Base-by-base conservation (phyloP, 2,888 invertebrate species). In the Epinotia demarniana region DNA sequence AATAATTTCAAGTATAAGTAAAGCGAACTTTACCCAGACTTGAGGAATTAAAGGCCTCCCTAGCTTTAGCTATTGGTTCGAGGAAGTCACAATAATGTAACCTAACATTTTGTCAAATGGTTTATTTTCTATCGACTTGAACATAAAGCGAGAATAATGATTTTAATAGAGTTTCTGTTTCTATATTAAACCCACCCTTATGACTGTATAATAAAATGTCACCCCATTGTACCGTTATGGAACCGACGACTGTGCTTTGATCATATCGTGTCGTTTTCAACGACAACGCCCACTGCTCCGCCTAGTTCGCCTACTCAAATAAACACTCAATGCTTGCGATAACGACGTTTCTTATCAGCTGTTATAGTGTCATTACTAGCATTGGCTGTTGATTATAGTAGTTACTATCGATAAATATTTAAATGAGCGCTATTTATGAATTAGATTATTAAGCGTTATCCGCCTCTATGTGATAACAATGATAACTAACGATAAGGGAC, bases 241-340 rank as follows among this genome's bases (percentile, higher is more conserved):
- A 49, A 1, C 18, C 43, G 49, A 49, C 13, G 46, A 49, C 33
- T 16, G 27, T 18, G 53, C 33, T 16, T 49, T 18, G 53, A 66
- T n/a, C 12, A 64, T 9, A 8, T n/a, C 2, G n/a, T 13, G 5
- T n/a, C 53, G 3, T 64, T n/a, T n/a, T 33, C 53, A 18, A n/a
- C 66, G 23, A 8, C 53, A 4, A 53, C 66, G 53, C 66, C 66
- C 53, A 66, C 66, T 1, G 66, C 27, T 18, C n/a, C 66, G 66
- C 66, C 53, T 53, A 66, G 53, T 33, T n/a, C 66, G 66, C 66
- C 66, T 53, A 66, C 66, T 33, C 66, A 53, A 61, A 62, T 43
- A 2, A 16, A 66, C 66, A 49, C 27, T n/a, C 63, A 66, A 1
- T 11, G 27, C 6, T 11, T 11, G 27, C 6, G 66, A 66, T 66